Conservation (phyloP, 2,113 vertebrate species). For the Pangasianodon hypophthalmus region DNA sequence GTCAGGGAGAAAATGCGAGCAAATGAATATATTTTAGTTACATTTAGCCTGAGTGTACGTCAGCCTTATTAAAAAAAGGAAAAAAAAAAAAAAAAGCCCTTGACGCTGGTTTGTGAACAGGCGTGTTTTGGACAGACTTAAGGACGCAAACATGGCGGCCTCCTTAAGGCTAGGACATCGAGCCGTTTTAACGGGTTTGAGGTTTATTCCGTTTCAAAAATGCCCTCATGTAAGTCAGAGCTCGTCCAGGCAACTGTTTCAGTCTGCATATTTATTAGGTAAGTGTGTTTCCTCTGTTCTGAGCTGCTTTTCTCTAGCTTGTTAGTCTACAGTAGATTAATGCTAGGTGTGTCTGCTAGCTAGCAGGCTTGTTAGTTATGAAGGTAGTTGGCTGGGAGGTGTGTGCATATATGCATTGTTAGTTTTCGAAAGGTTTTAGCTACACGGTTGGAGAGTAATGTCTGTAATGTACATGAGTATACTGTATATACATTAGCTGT, state of each 20-base stretch:
- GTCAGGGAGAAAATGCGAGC: no score
- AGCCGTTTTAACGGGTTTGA: slow-evolving; percentile 65
- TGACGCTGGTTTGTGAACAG: slow-evolving; percentile 49
- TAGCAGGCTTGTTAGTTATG: not conserved
- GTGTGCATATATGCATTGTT: not conserved
- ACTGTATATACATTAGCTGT: not conserved
- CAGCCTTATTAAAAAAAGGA: not conserved
- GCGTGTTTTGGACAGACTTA: slow-evolving; percentile 47
- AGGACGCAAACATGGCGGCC: slow-evolving; percentile 76
- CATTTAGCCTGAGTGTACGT: not conserved
- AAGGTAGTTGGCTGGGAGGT: not conserved
- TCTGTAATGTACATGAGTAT: not conserved
- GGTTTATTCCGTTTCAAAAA: slow-evolving; percentile 62
- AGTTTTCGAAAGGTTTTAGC: not conserved
- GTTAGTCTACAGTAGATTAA: not conserved
- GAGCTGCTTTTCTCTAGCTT: not conserved
- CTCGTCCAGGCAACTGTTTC: slow-evolving; percentile 63
- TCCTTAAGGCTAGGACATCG: slow-evolving; percentile 75
- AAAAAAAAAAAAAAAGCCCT: not conserved
- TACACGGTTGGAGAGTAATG: not conserved
- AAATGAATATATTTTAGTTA: not conserved
- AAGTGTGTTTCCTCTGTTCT: slow-evolving; percentile 53
- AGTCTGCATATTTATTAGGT: slow-evolving; percentile 68
- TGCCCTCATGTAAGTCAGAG: slow-evolving; percentile 53
- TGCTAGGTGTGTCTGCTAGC: not conserved